Conservation (phyloP, 2,113 vertebrate genomes). For the rat (Rattus norvegicus) region DNA sequence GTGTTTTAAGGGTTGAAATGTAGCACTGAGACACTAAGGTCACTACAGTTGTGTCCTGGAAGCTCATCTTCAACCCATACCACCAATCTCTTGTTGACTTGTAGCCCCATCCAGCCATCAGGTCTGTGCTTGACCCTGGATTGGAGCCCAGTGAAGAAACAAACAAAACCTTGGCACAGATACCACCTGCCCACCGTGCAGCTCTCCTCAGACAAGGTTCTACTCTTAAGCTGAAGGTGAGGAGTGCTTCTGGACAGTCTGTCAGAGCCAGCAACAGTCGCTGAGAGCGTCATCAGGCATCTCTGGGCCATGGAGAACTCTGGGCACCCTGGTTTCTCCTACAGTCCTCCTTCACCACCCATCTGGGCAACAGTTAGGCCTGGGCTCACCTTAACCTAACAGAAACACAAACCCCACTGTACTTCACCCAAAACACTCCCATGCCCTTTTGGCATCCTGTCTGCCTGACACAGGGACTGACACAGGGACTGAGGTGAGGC, state of each 20-base stretch:
- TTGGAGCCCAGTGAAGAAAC: background rate
- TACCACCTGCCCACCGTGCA: background rate
- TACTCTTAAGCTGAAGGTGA: background rate
- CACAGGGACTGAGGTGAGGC: too few relatives aligned
- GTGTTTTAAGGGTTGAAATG: background rate
- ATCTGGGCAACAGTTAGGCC: background rate
- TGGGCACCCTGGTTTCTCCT: background rate
- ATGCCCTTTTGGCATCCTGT: background rate
- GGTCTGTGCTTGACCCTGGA: background rate
- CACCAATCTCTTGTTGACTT: too few relatives aligned
- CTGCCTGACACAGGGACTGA: background rate
- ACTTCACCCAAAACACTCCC: background rate
- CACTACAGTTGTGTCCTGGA: background rate
- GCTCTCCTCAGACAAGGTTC: background rate
- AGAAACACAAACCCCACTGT: fast-evolving
- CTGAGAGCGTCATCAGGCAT: background rate
- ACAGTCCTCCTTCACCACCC: background rate
- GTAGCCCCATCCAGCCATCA: background rate
- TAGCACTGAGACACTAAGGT: background rate
- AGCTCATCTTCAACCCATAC: background rate
- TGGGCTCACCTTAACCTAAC: background rate
- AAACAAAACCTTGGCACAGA: background rate
- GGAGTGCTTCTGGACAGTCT: background rate
- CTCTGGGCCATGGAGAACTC: background rate
- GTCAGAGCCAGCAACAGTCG: background rate